Conservation (phyloP, 2,113 vertebrate genomes). For the Etheostoma cragini region DNA sequence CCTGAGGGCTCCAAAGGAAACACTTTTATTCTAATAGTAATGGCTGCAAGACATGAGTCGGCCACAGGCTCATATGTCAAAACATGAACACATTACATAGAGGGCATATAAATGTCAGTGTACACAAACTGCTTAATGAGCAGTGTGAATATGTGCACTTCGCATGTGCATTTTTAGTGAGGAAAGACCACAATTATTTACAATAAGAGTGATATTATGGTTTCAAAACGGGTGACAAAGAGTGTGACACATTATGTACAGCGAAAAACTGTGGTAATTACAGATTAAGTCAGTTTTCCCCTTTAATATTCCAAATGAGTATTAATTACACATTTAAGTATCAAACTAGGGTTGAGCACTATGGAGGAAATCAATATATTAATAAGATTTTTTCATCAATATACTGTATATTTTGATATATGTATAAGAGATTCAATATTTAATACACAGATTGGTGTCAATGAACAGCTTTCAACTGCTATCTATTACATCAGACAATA, state of each 20-base stretch:
- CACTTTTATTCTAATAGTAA: conserved; percentile 13
- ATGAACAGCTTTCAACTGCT: neutral
- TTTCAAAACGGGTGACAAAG: too few species aligned
- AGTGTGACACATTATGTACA: neutral
- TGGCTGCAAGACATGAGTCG: neutral
- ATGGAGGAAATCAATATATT: too few species aligned
- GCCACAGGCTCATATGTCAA: neutral
- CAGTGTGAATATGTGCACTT: neutral
- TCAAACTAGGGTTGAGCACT: too few species aligned
- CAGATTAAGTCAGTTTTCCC: neutral
- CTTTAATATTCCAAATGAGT: neutral
- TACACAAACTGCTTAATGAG: neutral
- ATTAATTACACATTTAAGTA: neutral
- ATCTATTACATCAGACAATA: neutral
- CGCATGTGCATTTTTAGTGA: neutral
- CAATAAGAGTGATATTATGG: neutral
- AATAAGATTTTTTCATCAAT: too few species aligned
- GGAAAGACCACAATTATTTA: neutral
- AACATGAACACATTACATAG: neutral
- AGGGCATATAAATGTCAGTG: neutral
- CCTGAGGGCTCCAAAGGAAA: conserved; percentile 30
- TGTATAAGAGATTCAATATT: neutral
- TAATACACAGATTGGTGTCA: neutral
- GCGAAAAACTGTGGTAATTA: neutral
- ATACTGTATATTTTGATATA: neutral